These are phyloP conservation scores for Notodonta dromedarius DNA, from an alignment of 2,888 invertebrate species.

Conservation along the genomic window DNA sequence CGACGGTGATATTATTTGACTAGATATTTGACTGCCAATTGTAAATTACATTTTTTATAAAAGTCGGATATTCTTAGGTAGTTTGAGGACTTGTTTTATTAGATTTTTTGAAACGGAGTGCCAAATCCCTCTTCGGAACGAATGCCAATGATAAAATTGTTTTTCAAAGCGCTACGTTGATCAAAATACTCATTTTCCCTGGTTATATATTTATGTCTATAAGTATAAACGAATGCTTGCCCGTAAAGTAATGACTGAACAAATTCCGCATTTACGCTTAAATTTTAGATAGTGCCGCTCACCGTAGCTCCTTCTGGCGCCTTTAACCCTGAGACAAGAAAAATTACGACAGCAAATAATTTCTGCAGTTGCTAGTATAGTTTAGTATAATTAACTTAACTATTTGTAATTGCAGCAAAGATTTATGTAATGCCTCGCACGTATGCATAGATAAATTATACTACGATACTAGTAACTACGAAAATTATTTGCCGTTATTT, in stretches of 20 bases:
- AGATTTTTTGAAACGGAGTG: slow-evolving; percentile 74
- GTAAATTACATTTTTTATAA: slow-evolving; percentile 76
- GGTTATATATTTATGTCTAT: slow-evolving; percentile 46
- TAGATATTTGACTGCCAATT: slow-evolving; percentile 83
- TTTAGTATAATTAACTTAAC: too few relatives aligned
- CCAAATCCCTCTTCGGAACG: slow-evolving; percentile 60
- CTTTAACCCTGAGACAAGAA: too few relatives aligned
- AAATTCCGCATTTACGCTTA: slow-evolving; percentile 51
- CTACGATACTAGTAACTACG: too few relatives aligned
- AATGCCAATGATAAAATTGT: slow-evolving; percentile 50
- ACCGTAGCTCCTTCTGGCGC: slow-evolving; percentile 26
- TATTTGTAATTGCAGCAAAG: too few relatives aligned
- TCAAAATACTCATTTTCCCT: slow-evolving; percentile 15
- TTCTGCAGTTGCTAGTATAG: too few relatives aligned
- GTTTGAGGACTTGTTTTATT: slow-evolving; percentile 75
- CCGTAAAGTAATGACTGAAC: slow-evolving; percentile 73
- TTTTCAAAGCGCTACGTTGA: slow-evolving; percentile 37
- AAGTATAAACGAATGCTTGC: slow-evolving; percentile 72
- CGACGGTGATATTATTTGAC: slow-evolving; percentile 76
- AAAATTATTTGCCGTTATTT: too few relatives aligned
- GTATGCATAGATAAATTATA: too few relatives aligned
- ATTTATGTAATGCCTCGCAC: slow-evolving; percentile 16
- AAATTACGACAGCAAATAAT: too few relatives aligned
- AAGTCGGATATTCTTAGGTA: slow-evolving; percentile 77
- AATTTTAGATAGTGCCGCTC: slow-evolving; percentile 48